phyloP scores from a whole-genome alignment of 2,113 vertebrate genomes.

The Gobiocypris rarus region DNA sequence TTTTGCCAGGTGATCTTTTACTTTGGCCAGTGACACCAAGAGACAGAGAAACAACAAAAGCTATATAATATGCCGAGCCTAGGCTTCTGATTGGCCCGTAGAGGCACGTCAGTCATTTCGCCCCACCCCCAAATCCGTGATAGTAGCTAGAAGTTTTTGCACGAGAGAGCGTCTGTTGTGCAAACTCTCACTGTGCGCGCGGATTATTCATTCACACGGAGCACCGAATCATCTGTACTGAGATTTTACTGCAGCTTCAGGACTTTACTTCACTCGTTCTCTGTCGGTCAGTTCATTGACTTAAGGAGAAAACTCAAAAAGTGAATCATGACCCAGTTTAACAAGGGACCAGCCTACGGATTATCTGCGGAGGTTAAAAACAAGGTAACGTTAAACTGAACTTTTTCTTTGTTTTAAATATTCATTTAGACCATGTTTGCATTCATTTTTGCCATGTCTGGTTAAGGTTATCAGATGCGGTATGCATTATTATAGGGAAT shows the following conservation, averaged over 20 bases:
- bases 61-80: slow-evolving; percentile 37
- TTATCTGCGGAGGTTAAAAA: slow-evolving; percentile 92
- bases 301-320: slow-evolving; percentile 23
- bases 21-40: background rate
- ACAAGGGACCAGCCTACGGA: slow-evolving; percentile 91
- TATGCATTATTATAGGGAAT: background rate
- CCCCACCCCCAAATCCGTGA: slow-evolving; percentile 20
- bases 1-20: background rate
- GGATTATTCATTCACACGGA: slow-evolving; percentile 34
- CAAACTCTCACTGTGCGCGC: background rate
- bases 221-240: background rate
- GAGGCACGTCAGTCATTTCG: slow-evolving; percentile 43
- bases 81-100: slow-evolving; percentile 64
- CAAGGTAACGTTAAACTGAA: slow-evolving; percentile 83
- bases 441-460: background rate
- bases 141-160: slow-evolving; percentile 56
- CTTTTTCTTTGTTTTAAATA: background rate
- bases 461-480: background rate
- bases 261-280: background rate
- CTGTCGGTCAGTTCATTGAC: slow-evolving; percentile 30
- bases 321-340: slow-evolving; percentile 87
- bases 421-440: background rate
- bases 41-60: slow-evolving; percentile 18
- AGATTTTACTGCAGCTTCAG: slow-evolving; percentile 23
- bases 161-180: background rate